phyloP scores from a whole-genome alignment of 1,140 invertebrate species.

The Rhopalosiphum maidis region DNA sequence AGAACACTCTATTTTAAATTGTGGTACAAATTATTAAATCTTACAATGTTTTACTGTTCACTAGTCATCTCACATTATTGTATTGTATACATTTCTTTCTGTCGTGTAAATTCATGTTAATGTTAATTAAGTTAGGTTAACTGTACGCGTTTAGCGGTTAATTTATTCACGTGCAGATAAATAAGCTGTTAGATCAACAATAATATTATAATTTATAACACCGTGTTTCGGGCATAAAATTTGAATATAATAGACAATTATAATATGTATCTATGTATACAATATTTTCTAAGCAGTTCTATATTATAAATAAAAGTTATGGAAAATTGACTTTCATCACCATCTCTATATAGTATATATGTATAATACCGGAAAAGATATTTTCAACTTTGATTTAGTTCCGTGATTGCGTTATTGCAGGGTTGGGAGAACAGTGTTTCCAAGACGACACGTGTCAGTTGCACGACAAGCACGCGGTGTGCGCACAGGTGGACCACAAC shows the following conservation, averaged over 20 bases:
- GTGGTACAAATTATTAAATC: too few relatives aligned
- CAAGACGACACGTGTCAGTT: conserved; percentile 76
- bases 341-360: not conserved
- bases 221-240: not conserved
- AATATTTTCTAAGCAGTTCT: not conserved
- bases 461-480: conserved; percentile 76
- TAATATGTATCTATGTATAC: not conserved
- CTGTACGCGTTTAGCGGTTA: too few relatives aligned
- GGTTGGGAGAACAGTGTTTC: conserved; percentile 83
- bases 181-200: not conserved
- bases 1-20: too few relatives aligned
- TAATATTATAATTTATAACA: not conserved
- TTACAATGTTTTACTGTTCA: too few relatives aligned
- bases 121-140: too few relatives aligned
- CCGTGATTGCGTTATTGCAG: conserved; percentile 64
- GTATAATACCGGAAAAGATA: not conserved
- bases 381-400: not conserved
- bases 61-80: too few relatives aligned
- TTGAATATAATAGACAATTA: not conserved
- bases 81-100: too few relatives aligned
- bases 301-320: not conserved
- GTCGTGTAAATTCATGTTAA: too few relatives aligned
- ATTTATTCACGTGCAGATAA: too few relatives aligned
- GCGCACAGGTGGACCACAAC: conserved; percentile 82
- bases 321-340: not conserved